Evolutionary conservation across 53 echinoderm and acorn worm species (phyloP), one percentile per base, ranked within the genome.

Genomic region (Luidia sarsii): DNA sequence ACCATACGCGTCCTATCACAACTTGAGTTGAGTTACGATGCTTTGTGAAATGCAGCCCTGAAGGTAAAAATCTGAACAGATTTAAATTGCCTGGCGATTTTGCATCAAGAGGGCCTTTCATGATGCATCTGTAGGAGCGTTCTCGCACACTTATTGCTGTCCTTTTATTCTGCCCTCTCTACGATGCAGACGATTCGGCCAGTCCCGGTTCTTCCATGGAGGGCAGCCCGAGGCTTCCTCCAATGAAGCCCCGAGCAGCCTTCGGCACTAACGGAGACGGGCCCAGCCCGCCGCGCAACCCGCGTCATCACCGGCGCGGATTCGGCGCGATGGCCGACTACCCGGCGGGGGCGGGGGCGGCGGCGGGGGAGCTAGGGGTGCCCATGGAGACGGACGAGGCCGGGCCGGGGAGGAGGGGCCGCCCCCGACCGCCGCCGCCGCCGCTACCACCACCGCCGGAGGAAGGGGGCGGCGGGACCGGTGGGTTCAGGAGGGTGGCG

Each of bases 171-270:
- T n/a, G n/a, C n/a, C n/a, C n/a, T n/a, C n/a, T 77, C 19, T 60
- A 77, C 49, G 61, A 77, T 11, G 61, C 72, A 27, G 84, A 84
- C 8, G 84, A 73, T 10, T 64, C 62, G 0, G 18, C 16, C 39
- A 72, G 72, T 28, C 84, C 84, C 1, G 64, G 64, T 5, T 84
- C 84, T 2, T 84, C 84, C 24, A 7, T 72, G 2, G 73, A 73
- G 20, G 65, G 54, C 43, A 72, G 80, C 33, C 89, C 84, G 20
- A 57, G 61, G 34, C 45, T 73, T 15, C 90, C 87, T 19, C 90
- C 94, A 61, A 48, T 85, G 59, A 72, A 82, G 34, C 94, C 90
- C 16, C 83, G 79, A n/a, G 81, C 75, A n/a, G 94, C 94, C 0
- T 94, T 94, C 85, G 81, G 84, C 60, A 83, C 84, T 32, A 77